These are phyloP conservation scores for Trinorchestia longiramus DNA, from an alignment of 1,140 invertebrate species.

Conservation along the genomic window DNA sequence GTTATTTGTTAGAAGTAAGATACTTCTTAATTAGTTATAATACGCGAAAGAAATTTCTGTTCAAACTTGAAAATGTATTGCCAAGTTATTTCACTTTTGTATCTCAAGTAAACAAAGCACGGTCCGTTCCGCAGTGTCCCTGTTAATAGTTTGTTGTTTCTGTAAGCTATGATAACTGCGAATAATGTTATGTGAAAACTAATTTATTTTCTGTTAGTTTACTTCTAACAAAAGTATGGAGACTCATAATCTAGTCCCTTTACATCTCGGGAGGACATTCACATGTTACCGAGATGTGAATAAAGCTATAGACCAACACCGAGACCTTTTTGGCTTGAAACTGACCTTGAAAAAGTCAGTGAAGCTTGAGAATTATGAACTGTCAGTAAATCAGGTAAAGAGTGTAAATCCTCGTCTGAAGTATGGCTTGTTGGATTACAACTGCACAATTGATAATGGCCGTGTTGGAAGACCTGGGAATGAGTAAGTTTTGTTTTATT, in stretches of 20 bases:
- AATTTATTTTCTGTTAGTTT: not conserved
- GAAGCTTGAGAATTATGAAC: constrained; percentile 64
- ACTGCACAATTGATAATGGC: constrained; percentile 64
- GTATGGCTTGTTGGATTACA: constrained; percentile 66
- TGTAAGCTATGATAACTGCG: not conserved
- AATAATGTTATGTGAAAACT: not conserved
- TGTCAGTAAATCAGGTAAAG: constrained; percentile 63
- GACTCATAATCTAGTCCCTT: constrained; percentile 60
- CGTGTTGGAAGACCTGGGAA: constrained; percentile 65
- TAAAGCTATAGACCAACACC: constrained; percentile 65
- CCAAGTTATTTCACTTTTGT: not conserved
- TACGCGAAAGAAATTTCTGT: too few species aligned
- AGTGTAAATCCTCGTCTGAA: constrained; percentile 66
- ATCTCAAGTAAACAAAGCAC: not conserved
- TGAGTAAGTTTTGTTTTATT: constrained; percentile 59
- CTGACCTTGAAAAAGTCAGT: constrained; percentile 64
- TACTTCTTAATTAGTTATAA: too few species aligned
- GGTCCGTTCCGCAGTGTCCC: not conserved
- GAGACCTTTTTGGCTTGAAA: constrained; percentile 63
- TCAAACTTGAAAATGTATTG: too few species aligned
- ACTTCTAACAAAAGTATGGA: constrained; percentile 42
- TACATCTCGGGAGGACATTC: constrained; percentile 64
- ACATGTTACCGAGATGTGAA: constrained; percentile 65
- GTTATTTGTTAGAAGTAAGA: too few species aligned
- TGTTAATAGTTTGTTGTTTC: not conserved